Evolutionary conservation across 2,113 vertebrate genomes (phyloP).

Genomic region (Petaurus breviceps): DNA sequence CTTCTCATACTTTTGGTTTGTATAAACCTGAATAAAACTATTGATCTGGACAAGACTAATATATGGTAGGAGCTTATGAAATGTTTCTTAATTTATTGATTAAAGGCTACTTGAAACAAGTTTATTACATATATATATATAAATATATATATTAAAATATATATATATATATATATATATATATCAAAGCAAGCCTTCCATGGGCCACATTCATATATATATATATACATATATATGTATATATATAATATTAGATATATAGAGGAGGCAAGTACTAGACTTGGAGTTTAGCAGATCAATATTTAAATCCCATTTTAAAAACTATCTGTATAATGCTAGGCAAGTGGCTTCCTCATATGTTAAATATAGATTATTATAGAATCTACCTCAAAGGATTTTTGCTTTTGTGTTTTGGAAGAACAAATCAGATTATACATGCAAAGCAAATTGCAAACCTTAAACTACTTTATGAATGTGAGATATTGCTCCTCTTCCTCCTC

Average conservation of each 20-base stretch:
- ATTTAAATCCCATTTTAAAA: background rate
- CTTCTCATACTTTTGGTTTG: background rate
- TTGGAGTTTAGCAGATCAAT: background rate
- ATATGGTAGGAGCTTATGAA: background rate
- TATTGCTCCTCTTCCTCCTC: background rate
- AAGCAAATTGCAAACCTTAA: background rate
- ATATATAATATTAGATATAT: too few species aligned
- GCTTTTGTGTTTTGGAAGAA: background rate
- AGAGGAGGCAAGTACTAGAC: background rate
- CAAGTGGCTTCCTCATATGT: background rate
- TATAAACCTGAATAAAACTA: background rate
- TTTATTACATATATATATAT: background rate
- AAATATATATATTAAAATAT: too few species aligned
- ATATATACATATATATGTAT: too few species aligned
- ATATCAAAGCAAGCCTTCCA: too few species aligned
- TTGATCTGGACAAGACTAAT: background rate
- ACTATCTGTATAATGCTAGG: background rate
- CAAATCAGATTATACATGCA: background rate
- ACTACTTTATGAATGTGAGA: background rate
- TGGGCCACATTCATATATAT: too few species aligned
- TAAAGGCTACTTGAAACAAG: background rate
- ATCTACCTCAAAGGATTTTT: background rate
- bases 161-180: too few species aligned
- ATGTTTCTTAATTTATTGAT: background rate
- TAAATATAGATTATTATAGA: background rate